Evolutionary conservation across 2,888 invertebrate genomes (phyloP).

Genomic region (Synergus itoensis): DNA sequence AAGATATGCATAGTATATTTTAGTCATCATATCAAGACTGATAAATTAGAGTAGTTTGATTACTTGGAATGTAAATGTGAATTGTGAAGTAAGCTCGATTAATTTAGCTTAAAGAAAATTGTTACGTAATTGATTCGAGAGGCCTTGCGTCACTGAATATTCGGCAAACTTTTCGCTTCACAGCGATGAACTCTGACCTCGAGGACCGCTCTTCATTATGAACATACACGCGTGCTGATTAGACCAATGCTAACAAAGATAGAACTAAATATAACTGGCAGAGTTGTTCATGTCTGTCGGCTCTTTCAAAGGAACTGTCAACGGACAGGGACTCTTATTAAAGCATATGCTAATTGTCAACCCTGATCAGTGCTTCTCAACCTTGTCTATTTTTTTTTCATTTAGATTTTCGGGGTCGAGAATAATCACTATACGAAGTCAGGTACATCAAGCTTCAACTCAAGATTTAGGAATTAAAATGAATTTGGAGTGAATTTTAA

Average conservation of each 20-base stretch:
- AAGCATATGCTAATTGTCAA: not conserved
- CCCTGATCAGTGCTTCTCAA: not conserved
- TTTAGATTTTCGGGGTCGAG: no score
- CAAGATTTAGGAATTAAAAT: no score
- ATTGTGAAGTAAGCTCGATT: not conserved
- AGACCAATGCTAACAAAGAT: slow-evolving; percentile 24
- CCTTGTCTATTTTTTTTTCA: not conserved
- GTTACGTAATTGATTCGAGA: slow-evolving; percentile 1
- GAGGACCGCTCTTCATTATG: slow-evolving; percentile 18
- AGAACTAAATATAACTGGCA: slow-evolving; percentile 6
- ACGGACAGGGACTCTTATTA: slow-evolving; percentile 3
- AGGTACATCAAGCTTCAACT: no score
- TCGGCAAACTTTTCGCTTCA: slow-evolving; percentile 31
- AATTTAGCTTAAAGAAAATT: slow-evolving; percentile 27
- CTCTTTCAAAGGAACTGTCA: not conserved
- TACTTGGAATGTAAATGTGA: slow-evolving; percentile 8
- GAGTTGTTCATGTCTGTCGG: not conserved
- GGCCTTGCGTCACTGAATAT: slow-evolving; percentile 30
- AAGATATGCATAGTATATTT: not conserved
- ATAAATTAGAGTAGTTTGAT: slow-evolving; percentile 18
- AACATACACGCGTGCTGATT: slow-evolving; percentile 15
- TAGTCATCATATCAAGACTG: not conserved
- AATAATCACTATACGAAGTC: no score
- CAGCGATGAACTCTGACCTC: slow-evolving; percentile 31
- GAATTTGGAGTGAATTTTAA: no score